Percentiles rank a stretch among this genome's conserved stretches.
Conservation (phyloP, 2,113 vertebrate species). For the Zosterops lateralis region DNA sequence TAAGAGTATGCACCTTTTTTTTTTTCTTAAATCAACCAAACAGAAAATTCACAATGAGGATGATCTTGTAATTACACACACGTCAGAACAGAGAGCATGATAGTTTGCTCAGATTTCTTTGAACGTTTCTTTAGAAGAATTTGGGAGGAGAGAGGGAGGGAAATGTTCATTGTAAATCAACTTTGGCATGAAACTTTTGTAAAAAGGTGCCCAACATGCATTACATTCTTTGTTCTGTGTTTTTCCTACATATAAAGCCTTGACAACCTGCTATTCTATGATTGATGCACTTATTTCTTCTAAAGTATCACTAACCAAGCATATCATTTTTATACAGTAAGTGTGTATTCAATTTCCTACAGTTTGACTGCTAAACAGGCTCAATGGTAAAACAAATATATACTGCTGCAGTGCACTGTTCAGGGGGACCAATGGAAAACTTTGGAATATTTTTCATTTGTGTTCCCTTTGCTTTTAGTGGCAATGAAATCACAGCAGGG, state of each 20-base stretch:
- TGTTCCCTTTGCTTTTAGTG: not conserved
- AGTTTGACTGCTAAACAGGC: constrained; percentile 79
- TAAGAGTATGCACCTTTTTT: not conserved
- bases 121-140: not conserved
- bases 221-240: constrained; percentile 70
- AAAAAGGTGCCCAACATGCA: constrained; percentile 56
- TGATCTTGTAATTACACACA: constrained; percentile 55
- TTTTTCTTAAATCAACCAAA: constrained; percentile 37
- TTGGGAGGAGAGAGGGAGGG: not conserved
- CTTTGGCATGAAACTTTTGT: constrained; percentile 61
- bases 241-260: constrained; percentile 69
- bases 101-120: not conserved
- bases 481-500: constrained; percentile 34
- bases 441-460: not conserved
- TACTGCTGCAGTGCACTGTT: constrained; percentile 45
- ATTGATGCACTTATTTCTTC: constrained; percentile 82
- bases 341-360: constrained; percentile 80
- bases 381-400: constrained; percentile 70
- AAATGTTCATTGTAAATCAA: constrained; percentile 45
- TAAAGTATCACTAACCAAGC: constrained; percentile 81
- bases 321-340: constrained; percentile 80
- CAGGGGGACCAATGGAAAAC: constrained; percentile 43
- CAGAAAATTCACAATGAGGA: constrained; percentile 5
- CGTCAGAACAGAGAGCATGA: not conserved
- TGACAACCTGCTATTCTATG: constrained; percentile 75